Conservation (phyloP, 2,888 invertebrate genomes). For the Limnephilus marmoratus region DNA sequence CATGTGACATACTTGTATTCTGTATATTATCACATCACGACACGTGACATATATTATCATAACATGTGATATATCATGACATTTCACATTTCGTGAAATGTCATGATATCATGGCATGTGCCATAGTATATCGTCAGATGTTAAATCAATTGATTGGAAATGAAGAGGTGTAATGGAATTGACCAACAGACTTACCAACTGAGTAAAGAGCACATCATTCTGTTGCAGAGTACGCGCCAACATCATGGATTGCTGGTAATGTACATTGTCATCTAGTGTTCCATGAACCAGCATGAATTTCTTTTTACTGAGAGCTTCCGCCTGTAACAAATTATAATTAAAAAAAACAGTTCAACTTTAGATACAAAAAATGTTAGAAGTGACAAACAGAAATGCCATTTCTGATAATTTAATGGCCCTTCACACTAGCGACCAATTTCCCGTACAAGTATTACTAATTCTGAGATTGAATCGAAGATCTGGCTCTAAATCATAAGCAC, state of each 20-base stretch:
- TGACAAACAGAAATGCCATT: neutral
- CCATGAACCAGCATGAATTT: constrained; percentile 95
- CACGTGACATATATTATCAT: too few relatives aligned
- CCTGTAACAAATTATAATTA: constrained; percentile 53
- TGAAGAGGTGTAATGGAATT: neutral
- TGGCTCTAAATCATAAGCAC: neutral
- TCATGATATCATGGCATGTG: too few relatives aligned
- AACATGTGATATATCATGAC: neutral
- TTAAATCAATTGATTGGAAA: neutral
- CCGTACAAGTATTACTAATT: neutral
- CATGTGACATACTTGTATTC: too few relatives aligned
- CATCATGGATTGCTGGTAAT: constrained; percentile 97
- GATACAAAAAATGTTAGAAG: neutral
- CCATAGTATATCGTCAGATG: neutral
- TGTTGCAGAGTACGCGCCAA: constrained; percentile 91
- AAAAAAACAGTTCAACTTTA: neutral
- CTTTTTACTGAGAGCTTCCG: constrained; percentile 78
- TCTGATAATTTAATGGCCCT: neutral
- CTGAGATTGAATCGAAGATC: neutral
- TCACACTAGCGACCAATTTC: neutral
- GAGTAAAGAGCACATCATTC: constrained; percentile 91
- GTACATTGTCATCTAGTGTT: constrained; percentile 96
- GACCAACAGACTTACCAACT: constrained; percentile 83
- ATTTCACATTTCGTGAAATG: too few relatives aligned
- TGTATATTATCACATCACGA: too few relatives aligned